Evolutionary conservation across 2,888 invertebrate species (phyloP), one percentile per base, ranked within the genome.

Genomic region (Pandemis corylana): DNA sequence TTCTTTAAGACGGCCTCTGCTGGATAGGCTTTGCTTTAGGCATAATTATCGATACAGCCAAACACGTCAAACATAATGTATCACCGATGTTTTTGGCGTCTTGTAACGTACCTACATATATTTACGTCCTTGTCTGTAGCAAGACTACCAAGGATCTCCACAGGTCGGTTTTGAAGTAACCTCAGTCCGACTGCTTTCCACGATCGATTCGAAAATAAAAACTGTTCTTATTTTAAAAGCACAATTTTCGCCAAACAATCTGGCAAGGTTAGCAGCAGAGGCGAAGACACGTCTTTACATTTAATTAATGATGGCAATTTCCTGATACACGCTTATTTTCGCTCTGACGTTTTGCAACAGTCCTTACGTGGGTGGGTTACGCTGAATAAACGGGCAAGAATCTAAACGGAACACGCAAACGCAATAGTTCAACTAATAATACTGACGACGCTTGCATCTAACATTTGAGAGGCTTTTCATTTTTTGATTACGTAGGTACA

Each of bases 301-400:
- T 64, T 59, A 73, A 73, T 69, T 68, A 68, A 73, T 73, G 64
- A 20, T 42, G 61, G 7, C 42, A 63, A 64, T 68, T 65, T 65
- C 49, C 49, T 59, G 46, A 59, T 69, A 59, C 71, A 64, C 64
- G 68, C 49, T 61, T 69, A 56, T 65, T 64, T 68, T 68, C 46
- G 41, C 20, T 51, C 61, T 70, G 73, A 74, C 73, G 73, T 61
- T 42, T 61, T n/a, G 5, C 5, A 12, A 20, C 59, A 12, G 13
- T 13, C 65, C 46, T 7, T 12, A 12, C 51, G 74, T 74, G 74
- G 74, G 74, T n/a, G 28, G 65, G 44, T 61, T 56, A 65, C 73
- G 68, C 20, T 12, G 68, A 68, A 61, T 59, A 65, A 64, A 28
- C 13, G 49, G 13, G 46, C 13, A 51, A 74, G 49, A 66, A 28